Percentiles rank a stretch among this genome's conserved stretches.
phyloP scores from a whole-genome alignment of 2,888 invertebrate species.

The Cheilosia scutellata region DNA sequence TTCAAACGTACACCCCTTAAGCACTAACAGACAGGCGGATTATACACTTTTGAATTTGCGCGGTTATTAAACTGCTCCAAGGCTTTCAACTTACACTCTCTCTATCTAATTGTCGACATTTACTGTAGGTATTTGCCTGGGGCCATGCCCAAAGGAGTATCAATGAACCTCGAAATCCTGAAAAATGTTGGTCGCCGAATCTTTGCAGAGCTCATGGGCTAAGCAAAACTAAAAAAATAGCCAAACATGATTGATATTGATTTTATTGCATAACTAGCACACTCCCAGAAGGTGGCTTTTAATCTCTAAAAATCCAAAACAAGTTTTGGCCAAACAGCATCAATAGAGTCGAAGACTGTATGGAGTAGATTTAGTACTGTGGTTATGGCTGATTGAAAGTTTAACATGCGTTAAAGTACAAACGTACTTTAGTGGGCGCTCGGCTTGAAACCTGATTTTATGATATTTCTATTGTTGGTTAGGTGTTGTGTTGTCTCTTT shows the following conservation, averaged over 20 bases:
- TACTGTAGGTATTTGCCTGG: neutral
- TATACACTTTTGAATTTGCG: slow-evolving; percentile 1
- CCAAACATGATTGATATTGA: slow-evolving; percentile 25
- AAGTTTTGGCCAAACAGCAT: slow-evolving; percentile 34
- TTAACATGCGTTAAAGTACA: slow-evolving; percentile 5
- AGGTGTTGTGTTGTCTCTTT: slow-evolving; percentile 10
- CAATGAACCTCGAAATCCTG: slow-evolving; percentile 44
- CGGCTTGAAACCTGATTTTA: slow-evolving; percentile 19
- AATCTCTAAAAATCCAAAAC: slow-evolving; percentile 3
- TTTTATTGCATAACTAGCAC: slow-evolving; percentile 30
- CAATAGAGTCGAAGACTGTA: neutral
- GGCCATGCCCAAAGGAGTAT: neutral
- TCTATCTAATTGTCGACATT: slow-evolving; percentile 26
- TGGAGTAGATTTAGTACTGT: neutral
- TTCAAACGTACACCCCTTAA: neutral
- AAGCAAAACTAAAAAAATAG: neutral
- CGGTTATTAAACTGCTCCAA: slow-evolving; percentile 34
- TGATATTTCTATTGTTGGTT: neutral
- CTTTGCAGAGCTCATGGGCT: slow-evolving; percentile 6
- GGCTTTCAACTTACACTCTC: slow-evolving; percentile 45
- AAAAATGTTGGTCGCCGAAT: slow-evolving; percentile 18
- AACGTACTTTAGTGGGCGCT: slow-evolving; percentile 1
- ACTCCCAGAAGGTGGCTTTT: slow-evolving; percentile 29
- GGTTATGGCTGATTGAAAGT: slow-evolving; percentile 10
- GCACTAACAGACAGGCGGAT: neutral